These are phyloP conservation scores for Saguinus midas DNA, from an alignment of 2,113 vertebrate genomes.

Conservation along the genomic window DNA sequence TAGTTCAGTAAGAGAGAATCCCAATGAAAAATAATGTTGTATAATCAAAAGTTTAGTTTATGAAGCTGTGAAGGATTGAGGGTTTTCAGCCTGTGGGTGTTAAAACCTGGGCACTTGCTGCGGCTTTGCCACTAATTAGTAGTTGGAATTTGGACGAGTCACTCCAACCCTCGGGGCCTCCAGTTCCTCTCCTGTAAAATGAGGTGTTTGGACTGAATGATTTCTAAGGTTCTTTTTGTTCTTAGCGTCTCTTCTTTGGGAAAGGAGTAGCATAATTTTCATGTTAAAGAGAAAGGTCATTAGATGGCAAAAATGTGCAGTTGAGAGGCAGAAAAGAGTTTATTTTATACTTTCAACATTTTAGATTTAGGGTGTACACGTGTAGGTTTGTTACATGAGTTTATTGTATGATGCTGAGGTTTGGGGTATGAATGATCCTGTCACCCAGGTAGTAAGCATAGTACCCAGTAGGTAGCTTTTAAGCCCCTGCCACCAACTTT, in stretches of 20 bases:
- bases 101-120: not conserved
- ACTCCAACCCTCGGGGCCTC: not conserved
- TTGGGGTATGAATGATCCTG: no score
- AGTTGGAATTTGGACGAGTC: not conserved
- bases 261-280: not conserved
- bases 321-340: not conserved
- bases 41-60: not conserved
- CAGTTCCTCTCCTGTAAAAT: not conserved
- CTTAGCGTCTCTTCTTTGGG: not conserved
- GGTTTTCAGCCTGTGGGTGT: not conserved
- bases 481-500: no score
- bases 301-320: not conserved
- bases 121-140: not conserved
- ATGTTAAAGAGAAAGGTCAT: not conserved
- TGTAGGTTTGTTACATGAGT: no score
- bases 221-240: not conserved
- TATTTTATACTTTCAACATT: no score
- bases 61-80: not conserved
- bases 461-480: no score
- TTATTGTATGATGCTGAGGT: no score
- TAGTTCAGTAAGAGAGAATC: rapidly evolving
- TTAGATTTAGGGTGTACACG: no score
- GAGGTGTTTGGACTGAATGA: not conserved
- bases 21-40: no score
- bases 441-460: no score